Evolutionary conservation across 2,113 vertebrate species (phyloP), one percentile per base, ranked within the genome.

Genomic region (Nibea albiflora): DNA sequence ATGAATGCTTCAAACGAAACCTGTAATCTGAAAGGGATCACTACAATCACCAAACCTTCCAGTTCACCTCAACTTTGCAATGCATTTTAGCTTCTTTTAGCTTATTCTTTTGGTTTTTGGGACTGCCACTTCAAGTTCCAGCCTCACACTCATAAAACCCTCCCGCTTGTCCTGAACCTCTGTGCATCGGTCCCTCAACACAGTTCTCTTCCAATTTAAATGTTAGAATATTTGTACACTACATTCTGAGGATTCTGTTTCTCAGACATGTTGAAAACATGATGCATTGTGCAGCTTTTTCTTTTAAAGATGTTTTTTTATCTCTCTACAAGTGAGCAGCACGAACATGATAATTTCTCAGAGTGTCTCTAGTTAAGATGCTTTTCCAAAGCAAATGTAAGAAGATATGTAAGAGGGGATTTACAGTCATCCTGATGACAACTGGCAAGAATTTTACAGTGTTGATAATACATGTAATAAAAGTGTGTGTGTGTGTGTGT

Each of bases 311-410:
- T 46, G 2, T 56, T 58, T 56, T 58, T 14, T 58, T 58, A 57
- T 54, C 52, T 71, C 19, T 35, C 4, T 11, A 15, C 2, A 4
- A 35, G 26, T 35, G 19, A 20, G 57, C 57, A 22, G 8, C 15
- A 35, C 26, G 26, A 73, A 39, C 15, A n/a, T 52, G 26, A 31
- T 73, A 50, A 62, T 61, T 73, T 73, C 12, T 39, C 20, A n/a
- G 24, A 58, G 3, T 9, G 42, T 60, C 17, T 73, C 5, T 31
- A 46, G 26, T 50, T 73, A 73, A 73, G 71, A 73, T 50, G 71
- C 26, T 73, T 61, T 73, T 35, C 57, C 56, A 50, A 60, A 35
- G 44, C 26, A 73, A 50, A 35, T 39, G 14, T 50, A 50, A 73
- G 56, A 61, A n/a, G 56, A 60, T 49, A 26, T 0, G 1, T 49